phyloP scores from a whole-genome alignment of 2,888 invertebrate genomes.

The Leptopilina myrica region DNA sequence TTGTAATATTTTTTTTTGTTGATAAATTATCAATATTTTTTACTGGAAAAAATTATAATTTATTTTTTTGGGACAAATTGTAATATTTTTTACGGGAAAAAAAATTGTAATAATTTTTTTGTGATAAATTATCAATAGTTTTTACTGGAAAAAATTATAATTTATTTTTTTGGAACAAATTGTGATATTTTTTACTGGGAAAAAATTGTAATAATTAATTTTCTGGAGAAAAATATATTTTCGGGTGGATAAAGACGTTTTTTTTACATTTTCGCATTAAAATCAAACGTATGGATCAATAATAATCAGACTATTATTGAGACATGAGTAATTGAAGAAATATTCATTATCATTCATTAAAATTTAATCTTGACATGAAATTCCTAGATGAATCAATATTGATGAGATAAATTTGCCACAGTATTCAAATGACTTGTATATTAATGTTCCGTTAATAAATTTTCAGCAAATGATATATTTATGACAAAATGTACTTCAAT shows the following conservation, averaged over 20 bases:
- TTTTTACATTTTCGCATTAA: not conserved
- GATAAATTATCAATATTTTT: too few relatives aligned
- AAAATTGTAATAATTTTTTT: too few relatives aligned
- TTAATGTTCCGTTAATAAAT: constrained; percentile 6
- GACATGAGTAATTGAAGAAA: constrained; percentile 5
- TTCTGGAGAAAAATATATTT: not conserved
- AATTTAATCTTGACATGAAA: constrained; percentile 21
- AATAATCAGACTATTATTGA: constrained; percentile 10
- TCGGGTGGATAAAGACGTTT: not conserved
- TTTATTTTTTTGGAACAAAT: too few relatives aligned
- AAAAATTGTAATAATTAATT: too few relatives aligned
- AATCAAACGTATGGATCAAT: not conserved
- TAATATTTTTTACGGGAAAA: too few relatives aligned
- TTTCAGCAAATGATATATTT: not conserved
- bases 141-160: too few relatives aligned
- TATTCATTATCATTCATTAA: not conserved
- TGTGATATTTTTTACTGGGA: too few relatives aligned
- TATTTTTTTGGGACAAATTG: too few relatives aligned
- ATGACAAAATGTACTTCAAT: not conserved
- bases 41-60: too few relatives aligned
- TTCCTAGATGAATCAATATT: not conserved
- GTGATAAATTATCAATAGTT: too few relatives aligned
- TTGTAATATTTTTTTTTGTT: too few relatives aligned
- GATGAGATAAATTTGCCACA: not conserved
- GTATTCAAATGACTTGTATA: not conserved